A percentile compares a stretch with the other conserved stretches of the same genome.
These are phyloP conservation scores for Orycteropus afer DNA, from an alignment of 2,113 vertebrate genomes.

Conservation along the genomic window DNA sequence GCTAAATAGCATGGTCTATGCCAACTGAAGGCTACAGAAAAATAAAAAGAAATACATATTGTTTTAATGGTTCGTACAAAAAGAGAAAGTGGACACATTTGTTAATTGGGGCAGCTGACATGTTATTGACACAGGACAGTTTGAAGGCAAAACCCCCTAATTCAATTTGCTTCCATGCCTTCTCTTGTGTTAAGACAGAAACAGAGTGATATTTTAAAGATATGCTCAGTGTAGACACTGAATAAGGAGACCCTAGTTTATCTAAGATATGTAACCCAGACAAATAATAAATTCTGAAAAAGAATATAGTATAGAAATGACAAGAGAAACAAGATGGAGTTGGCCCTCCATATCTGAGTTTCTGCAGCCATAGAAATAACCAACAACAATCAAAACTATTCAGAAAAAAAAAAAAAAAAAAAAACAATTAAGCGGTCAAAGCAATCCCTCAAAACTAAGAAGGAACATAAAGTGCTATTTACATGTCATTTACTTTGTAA, in stretches of 20 bases:
- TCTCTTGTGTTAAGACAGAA: background rate
- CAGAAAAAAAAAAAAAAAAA: too few species aligned
- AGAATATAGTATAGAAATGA: background rate
- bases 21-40: background rate
- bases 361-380: too few species aligned
- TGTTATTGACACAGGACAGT: background rate
- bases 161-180: fast-evolving
- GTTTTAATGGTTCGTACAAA: background rate
- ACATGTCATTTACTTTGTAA: too few species aligned
- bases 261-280: background rate
- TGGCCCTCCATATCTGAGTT: too few species aligned
- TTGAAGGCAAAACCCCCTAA: background rate
- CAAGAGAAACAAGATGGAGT: background rate
- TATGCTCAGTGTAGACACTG: background rate
- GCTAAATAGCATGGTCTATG: background rate
- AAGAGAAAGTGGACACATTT: background rate
- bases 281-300: background rate
- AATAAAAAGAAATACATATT: background rate
- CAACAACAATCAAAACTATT: too few species aligned
- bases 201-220: background rate
- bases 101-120: background rate
- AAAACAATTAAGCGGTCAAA: too few species aligned
- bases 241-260: background rate
- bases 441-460: too few species aligned
- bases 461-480: too few species aligned